Percentiles rank a stretch among this genome's conserved stretches.
These are phyloP conservation scores for Eufriesea mexicana DNA, from an alignment of 1,140 invertebrate genomes.

Conservation along the genomic window DNA sequence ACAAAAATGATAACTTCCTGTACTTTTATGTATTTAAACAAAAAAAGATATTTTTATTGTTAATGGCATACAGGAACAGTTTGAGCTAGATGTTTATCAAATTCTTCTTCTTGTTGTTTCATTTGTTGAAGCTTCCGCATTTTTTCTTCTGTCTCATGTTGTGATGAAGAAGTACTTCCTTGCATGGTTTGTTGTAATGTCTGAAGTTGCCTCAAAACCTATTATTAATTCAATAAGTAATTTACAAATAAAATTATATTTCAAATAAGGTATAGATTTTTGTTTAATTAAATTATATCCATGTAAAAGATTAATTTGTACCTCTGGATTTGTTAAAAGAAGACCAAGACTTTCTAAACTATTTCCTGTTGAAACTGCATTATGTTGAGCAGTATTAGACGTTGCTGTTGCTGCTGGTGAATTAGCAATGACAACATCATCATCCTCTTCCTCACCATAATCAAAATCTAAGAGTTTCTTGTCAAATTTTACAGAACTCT, in stretches of 20 bases:
- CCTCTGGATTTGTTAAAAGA: slow-evolving; percentile 80
- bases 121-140: slow-evolving; percentile 87
- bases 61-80: slow-evolving; percentile 84
- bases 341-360: slow-evolving; percentile 79
- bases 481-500: slow-evolving; percentile 85
- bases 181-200: slow-evolving; percentile 84
- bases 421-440: slow-evolving; percentile 81
- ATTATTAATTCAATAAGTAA: slow-evolving; percentile 53
- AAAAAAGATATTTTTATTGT: slow-evolving; percentile 4
- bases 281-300: not conserved
- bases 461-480: slow-evolving; percentile 93
- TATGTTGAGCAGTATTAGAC: slow-evolving; percentile 71
- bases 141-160: slow-evolving; percentile 87
- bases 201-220: slow-evolving; percentile 87
- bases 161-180: slow-evolving; percentile 75
- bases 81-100: slow-evolving; percentile 90
- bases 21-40: not conserved
- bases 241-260: not conserved
- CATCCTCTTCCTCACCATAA: slow-evolving; percentile 92
- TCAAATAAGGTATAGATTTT: not conserved
- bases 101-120: slow-evolving; percentile 90
- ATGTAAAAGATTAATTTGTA: slow-evolving; percentile 32
- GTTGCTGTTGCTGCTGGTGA: slow-evolving; percentile 73
- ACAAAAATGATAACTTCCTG: not conserved
- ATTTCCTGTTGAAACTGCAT: slow-evolving; percentile 67